phyloP scores from a whole-genome alignment of 2,888 invertebrate genomes.

The Teleogryllus oceanicus region DNA sequence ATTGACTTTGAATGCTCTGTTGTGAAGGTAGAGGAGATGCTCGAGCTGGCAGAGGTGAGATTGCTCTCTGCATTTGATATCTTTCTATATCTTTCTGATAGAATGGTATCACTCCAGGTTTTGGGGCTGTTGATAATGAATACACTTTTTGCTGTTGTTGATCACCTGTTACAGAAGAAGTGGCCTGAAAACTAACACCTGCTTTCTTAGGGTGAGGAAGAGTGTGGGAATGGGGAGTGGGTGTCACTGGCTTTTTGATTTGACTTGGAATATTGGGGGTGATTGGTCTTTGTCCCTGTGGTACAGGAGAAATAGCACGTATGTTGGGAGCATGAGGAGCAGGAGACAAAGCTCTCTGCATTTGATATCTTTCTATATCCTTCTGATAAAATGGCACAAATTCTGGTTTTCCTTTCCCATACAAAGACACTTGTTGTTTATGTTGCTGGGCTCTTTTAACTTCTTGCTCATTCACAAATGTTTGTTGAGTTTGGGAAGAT shows the following conservation, averaged over 20 bases:
- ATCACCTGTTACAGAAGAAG: neutral
- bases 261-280: conserved; percentile 24
- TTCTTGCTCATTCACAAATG: neutral
- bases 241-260: conserved; percentile 4
- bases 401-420: conserved; percentile 63
- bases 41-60: conserved; percentile 22
- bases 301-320: neutral
- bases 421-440: conserved; percentile 32
- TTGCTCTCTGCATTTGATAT: conserved; percentile 25
- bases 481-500: conserved; percentile 8
- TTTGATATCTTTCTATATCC: conserved; percentile 26
- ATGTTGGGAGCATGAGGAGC: neutral
- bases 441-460: conserved; percentile 5
- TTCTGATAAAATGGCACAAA: conserved; percentile 74
- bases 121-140: conserved; percentile 52
- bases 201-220: conserved; percentile 12
- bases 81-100: conserved; percentile 55
- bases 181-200: neutral
- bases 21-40: neutral
- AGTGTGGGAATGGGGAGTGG: conserved; percentile 21
- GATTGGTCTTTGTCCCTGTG: neutral
- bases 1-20: neutral
- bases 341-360: conserved; percentile 26
- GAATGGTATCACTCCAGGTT: conserved; percentile 72
- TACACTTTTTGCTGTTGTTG: neutral